Conservation (phyloP, 2,113 vertebrate genomes). For the Poicephalus gulielmi region DNA sequence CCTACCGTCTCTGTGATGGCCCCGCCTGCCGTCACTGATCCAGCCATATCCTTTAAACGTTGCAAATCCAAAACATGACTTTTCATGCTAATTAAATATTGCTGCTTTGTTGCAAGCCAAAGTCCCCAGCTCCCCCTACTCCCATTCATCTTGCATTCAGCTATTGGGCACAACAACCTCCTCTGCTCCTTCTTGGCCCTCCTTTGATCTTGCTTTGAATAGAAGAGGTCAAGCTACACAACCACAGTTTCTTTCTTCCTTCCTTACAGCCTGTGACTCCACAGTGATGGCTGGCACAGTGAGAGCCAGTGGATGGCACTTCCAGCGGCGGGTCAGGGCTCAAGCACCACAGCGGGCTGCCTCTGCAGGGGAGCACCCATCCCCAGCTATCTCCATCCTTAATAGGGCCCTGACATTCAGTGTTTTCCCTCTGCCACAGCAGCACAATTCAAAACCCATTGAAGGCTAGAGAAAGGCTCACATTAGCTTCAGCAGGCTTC, state of each 20-base stretch:
- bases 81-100: background rate
- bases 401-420: background rate
- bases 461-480: background rate
- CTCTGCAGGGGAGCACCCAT: background rate
- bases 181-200: constrained; percentile 9
- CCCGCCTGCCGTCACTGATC: background rate
- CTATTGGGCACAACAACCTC: background rate
- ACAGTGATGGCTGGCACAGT: accelerated
- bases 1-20: background rate
- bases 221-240: constrained; percentile 7
- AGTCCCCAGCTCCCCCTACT: background rate
- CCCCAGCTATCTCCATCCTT: background rate
- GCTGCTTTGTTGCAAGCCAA: background rate
- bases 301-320: accelerated
- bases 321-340: background rate
- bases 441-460: background rate
- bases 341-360: accelerated
- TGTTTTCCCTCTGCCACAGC: background rate
- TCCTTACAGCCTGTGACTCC: background rate
- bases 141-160: constrained; percentile 39
- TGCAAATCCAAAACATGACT: background rate
- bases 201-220: constrained; percentile 51
- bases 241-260: background rate
- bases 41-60: accelerated
- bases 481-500: background rate